Evolutionary conservation across 2,797 vertebrate species (phyloP), one percentile per base, ranked within the genome.

Genomic region (Dermochelys coriacea): DNA sequence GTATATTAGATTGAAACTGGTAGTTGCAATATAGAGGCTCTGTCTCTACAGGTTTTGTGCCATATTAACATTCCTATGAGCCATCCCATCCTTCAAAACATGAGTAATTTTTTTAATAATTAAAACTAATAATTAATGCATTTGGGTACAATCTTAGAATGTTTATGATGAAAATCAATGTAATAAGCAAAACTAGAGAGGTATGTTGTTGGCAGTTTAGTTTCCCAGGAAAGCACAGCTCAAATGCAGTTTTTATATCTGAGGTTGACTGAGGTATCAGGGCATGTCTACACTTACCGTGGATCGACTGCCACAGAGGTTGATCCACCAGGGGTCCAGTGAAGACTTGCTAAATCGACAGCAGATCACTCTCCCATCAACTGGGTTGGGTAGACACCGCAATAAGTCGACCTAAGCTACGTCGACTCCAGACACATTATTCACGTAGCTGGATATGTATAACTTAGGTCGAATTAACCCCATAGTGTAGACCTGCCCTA

Each of bases 1-100:
- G 91, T 75, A 61, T 45, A 95, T 41, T 47, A 91, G n/a, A 89
- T 21, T 92, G 50, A 79, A 96, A 85, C 4, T 77, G 55, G 31
- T 57, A 89, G 29, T 51, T 79, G 37, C 81, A 94, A 82, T 50
- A 82, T 18, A 19, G 41, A 80, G 64, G 74, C 51, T 92, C 68
- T 86, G 89, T 81, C 52, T 94, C 87, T 90, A 81, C 3, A 14
- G 31, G 59, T 14, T 61, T 61, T 71, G 19, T 19, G 49, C 71
- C 83, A 94, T 61, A 85, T 84, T 45, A 55, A 7, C 10, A 61
- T 82, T 94, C 45, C 50, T 90, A 50, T 81, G 54, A 64, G 23
- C 2, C 29, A 61, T 34, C 57, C 29, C 59, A 61, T 61, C 85
- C 19, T 82, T 5, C 34, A 84, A 92, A 82, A 84, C 0, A 51